These are phyloP conservation scores for Copidosoma floridanum DNA, from an alignment of 1,140 invertebrate genomes.

Conservation along the genomic window DNA sequence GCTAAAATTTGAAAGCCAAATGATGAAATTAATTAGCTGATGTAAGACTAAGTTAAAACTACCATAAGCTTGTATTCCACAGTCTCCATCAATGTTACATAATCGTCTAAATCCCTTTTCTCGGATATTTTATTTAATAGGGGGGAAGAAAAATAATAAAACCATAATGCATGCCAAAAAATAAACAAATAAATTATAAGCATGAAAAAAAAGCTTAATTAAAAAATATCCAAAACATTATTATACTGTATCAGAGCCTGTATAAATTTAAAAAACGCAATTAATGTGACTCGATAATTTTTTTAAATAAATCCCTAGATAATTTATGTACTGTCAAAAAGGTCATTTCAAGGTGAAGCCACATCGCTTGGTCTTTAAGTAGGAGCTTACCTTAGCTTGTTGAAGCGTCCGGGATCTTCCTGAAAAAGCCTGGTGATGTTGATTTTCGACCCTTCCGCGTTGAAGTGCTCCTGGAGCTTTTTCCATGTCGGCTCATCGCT, in stretches of 20 bases:
- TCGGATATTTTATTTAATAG: too few relatives aligned
- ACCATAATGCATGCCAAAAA: too few relatives aligned
- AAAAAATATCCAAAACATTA: too few relatives aligned
- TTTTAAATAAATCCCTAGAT: too few relatives aligned
- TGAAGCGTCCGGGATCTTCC: constrained; percentile 72
- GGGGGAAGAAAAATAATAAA: too few relatives aligned
- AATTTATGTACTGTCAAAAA: too few relatives aligned
- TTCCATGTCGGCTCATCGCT: constrained; percentile 68
- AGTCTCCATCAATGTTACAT: constrained; percentile 2
- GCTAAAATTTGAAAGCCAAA: constrained; percentile 2
- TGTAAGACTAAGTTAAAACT: not conserved
- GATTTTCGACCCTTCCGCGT: constrained; percentile 66
- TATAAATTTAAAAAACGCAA: too few relatives aligned
- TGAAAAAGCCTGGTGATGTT: constrained; percentile 77
- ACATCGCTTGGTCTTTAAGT: constrained; percentile 33
- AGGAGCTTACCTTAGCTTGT: constrained; percentile 84
- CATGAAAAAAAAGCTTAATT: too few relatives aligned
- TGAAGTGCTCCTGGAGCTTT: constrained; percentile 72
- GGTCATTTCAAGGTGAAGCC: constrained; percentile 45
- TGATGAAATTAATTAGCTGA: not conserved
- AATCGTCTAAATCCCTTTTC: too few relatives aligned
- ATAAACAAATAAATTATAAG: too few relatives aligned
- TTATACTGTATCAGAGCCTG: too few relatives aligned
- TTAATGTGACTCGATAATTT: constrained; percentile 11
- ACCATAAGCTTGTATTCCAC: not conserved